These are phyloP conservation scores for Eueides isabella DNA, from an alignment of 1,140 invertebrate genomes.

Conservation along the genomic window DNA sequence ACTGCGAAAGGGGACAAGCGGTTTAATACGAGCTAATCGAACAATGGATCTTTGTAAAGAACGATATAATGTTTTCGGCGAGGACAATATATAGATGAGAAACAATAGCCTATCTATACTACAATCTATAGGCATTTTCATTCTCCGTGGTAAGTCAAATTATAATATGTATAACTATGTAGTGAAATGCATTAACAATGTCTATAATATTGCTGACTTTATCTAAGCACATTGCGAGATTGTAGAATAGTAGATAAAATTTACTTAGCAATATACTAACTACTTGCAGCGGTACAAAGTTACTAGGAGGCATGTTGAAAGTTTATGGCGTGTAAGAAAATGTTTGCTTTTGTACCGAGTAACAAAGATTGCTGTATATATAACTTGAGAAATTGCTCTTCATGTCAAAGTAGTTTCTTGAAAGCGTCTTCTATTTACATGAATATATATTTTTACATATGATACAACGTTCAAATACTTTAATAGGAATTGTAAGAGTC, in stretches of 20 bases:
- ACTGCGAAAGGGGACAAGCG: neutral
- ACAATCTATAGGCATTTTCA: neutral
- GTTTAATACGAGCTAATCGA: neutral
- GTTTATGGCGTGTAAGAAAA: constrained; percentile 20
- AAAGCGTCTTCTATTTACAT: neutral
- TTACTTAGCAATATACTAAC: neutral
- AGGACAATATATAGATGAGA: neutral
- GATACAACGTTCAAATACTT: neutral
- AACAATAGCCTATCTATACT: constrained; percentile 6
- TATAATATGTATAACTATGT: too few species aligned
- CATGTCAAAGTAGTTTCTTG: neutral
- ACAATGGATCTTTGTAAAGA: neutral
- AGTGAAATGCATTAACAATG: neutral
- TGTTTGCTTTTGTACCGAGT: constrained; percentile 13
- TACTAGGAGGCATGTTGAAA: constrained; percentile 11
- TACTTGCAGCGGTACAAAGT: constrained; percentile 19
- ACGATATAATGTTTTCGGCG: neutral
- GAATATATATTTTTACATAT: neutral
- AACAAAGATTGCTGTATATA: constrained; percentile 3
- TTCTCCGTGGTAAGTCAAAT: neutral
- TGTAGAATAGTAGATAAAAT: neutral
- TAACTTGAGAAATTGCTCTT: constrained; percentile 3
- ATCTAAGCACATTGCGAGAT: constrained; percentile 17
- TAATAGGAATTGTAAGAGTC: constrained; percentile 2
- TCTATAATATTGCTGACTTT: neutral